Evolutionary conservation across 2,888 invertebrate genomes (phyloP).

Genomic region (Cabera pusaria): DNA sequence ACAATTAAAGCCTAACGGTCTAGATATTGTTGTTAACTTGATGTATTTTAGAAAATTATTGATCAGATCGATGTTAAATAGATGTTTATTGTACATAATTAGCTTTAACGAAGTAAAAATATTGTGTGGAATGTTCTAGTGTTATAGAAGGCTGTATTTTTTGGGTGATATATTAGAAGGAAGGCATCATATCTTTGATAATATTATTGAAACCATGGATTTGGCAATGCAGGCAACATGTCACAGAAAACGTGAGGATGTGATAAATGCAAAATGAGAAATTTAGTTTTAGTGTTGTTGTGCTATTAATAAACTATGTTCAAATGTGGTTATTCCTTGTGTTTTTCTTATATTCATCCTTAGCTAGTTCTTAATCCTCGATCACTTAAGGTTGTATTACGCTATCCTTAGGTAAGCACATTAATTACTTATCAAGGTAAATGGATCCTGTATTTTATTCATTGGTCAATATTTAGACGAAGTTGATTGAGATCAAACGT

Average conservation of each 20-base stretch:
- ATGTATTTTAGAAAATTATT: slow-evolving; percentile 82
- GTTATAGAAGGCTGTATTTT: slow-evolving; percentile 81
- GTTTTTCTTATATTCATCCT: slow-evolving; percentile 33
- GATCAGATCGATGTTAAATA: slow-evolving; percentile 82
- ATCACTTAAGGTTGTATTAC: too few species aligned
- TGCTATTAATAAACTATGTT: slow-evolving; percentile 83
- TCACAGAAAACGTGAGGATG: slow-evolving; percentile 64
- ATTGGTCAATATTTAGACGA: too few species aligned
- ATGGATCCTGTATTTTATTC: too few species aligned
- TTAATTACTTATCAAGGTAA: too few species aligned
- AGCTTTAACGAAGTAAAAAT: slow-evolving; percentile 58
- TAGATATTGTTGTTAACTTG: slow-evolving; percentile 78
- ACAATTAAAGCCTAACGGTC: slow-evolving; percentile 71
- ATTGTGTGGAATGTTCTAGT: slow-evolving; percentile 65
- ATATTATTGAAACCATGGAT: slow-evolving; percentile 54
- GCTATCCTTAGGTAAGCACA: too few species aligned
- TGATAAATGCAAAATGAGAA: slow-evolving; percentile 63
- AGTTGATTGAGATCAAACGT: too few species aligned
- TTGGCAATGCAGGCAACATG: slow-evolving; percentile 25
- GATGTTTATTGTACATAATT: slow-evolving; percentile 81
- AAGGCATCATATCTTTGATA: slow-evolving; percentile 76
- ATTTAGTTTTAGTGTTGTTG: slow-evolving; percentile 81
- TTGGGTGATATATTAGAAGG: slow-evolving; percentile 80
- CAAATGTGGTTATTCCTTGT: slow-evolving; percentile 63
- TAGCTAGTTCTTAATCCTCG: too few species aligned